A percentile compares a stretch with the other conserved stretches of the same genome.
phyloP scores from a whole-genome alignment of 2,113 vertebrate genomes.

The Apus apus region DNA sequence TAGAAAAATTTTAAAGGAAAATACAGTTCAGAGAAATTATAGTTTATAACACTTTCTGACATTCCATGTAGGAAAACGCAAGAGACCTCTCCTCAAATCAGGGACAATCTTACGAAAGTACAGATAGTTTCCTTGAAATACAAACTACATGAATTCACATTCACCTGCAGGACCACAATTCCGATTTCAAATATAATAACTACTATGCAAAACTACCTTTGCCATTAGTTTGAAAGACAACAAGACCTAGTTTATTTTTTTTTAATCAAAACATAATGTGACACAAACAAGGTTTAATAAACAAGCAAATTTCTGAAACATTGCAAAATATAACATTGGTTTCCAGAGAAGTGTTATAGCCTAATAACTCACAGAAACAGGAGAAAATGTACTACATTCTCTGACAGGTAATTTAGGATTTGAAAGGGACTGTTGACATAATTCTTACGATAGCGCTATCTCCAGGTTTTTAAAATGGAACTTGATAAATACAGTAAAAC shows the following conservation, averaged over 20 bases:
- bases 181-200: neutral
- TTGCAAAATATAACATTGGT: neutral
- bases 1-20: neutral
- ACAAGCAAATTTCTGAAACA: neutral
- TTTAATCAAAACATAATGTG: neutral
- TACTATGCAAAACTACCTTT: neutral
- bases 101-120: neutral
- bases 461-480: neutral
- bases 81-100: neutral
- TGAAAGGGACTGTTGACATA: conserved; percentile 2
- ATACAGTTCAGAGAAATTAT: neutral
- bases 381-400: neutral
- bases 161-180: neutral
- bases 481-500: neutral
- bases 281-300: neutral
- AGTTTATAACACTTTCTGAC: neutral
- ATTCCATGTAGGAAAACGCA: neutral
- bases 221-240: neutral
- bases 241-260: neutral
- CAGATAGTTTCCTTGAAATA: neutral
- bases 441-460: neutral
- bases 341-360: neutral
- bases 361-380: neutral
- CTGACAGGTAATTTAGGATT: neutral
- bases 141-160: fast-evolving